These are phyloP conservation scores for Luidia sarsii DNA, from an alignment of 53 echinoderm and acorn worm genomes.

Conservation along the genomic window DNA sequence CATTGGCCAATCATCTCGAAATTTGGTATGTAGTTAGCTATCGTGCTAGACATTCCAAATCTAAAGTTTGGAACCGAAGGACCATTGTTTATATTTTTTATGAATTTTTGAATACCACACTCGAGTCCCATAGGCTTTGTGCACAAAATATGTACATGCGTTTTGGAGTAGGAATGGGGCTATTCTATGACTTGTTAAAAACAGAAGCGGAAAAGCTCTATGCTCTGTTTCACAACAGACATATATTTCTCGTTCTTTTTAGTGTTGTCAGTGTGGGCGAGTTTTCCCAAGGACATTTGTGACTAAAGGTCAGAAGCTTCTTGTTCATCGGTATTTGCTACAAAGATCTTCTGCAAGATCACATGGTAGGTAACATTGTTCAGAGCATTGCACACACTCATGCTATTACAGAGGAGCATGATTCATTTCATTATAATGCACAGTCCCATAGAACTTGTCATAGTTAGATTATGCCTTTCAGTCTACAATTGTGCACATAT, in stretches of 20 bases:
- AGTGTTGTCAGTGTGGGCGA: constrained; percentile 28
- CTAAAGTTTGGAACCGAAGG: no score
- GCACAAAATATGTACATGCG: no score
- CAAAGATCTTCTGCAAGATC: constrained; percentile 8
- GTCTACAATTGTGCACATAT: neutral
- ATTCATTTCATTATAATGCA: neutral
- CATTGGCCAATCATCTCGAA: no score
- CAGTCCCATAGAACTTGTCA: neutral
- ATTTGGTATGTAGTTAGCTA: no score
- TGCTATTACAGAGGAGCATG: neutral
- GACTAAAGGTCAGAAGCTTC: neutral
- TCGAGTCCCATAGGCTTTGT: no score
- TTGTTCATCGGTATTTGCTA: neutral
- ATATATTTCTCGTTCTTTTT: neutral
- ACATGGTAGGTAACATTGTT: neutral
- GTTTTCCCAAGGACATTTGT: neutral
- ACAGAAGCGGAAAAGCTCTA: no score
- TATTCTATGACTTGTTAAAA: no score
- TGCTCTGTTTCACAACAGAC: no score
- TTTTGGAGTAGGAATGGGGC: no score
- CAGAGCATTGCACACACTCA: neutral
- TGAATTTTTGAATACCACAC: no score
- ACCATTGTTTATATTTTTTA: no score
- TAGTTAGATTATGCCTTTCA: neutral
- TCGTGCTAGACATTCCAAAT: no score